Base-by-base conservation (phyloP, 2,797 vertebrate species). In the Schizopygopsis pylzovi region DNA sequence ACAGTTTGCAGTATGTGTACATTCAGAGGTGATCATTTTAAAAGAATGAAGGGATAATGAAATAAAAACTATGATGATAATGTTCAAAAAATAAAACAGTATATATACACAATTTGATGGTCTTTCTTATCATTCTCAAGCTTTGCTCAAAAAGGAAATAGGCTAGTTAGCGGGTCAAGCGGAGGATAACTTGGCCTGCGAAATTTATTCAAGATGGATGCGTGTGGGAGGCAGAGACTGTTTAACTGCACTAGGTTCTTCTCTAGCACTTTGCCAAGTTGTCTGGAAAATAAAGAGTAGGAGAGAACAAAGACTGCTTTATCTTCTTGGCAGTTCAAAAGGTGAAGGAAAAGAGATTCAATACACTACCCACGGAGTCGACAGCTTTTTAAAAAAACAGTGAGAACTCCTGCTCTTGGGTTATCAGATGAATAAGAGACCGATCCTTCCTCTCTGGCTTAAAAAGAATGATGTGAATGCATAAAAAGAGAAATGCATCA, bases 1-100 rank as follows among this genome's bases (percentile, higher is more conserved):
- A 96, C 94, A 95, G 94, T 96, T 95, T 96, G 95, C 95, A 95
- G 95, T 96, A 94, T 93, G 93, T 96, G 94, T 96, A 95, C 94
- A 95, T 96, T 95, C 93, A 95, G 94, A 96, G 93, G 93, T 95
- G 94, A 95, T 92, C 94, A 95, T 95, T 96, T 96, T 95, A 94
- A 94, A 81, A 95, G 92, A 95, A 94, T 92, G 93, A 95, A 93
- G 94, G 94, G 94, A 89, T 93, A 95, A 94, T 91, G 91, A 93
- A 95, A 92, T 90, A 92, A 91, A 90, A 94, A 93, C 91, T 93
- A 95, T 93, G 92, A 95, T 90, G 92, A 94, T 92, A 87, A 90
- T 88, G 91, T 89, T 90, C 67, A 79, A 90, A 92, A 92, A 93
- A 95, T 92, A 96, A 95, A 88, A 94, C 95, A 94, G 95, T 96